Evolutionary conservation across 2,888 invertebrate species (phyloP).

Genomic region (Chorisops tibialis): DNA sequence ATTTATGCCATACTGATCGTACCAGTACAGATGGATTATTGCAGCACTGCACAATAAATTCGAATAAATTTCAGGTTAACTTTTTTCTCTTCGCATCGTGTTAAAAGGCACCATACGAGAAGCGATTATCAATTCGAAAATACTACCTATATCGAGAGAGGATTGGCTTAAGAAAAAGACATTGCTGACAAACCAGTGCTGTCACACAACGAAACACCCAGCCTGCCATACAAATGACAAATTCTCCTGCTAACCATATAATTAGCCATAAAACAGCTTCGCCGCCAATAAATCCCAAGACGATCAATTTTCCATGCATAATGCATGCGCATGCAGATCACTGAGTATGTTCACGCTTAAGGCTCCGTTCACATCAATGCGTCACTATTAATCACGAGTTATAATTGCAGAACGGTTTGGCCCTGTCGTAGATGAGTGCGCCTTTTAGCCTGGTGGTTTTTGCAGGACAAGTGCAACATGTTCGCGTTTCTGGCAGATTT

Average conservation of each 20-base stretch:
- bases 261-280: constrained; percentile 14
- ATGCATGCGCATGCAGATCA: constrained; percentile 7
- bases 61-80: neutral
- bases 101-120: neutral
- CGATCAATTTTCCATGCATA: constrained; percentile 22
- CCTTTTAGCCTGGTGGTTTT: no score
- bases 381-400: constrained; percentile 3
- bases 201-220: constrained; percentile 7
- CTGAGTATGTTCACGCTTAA: neutral
- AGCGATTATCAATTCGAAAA: neutral
- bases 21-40: neutral
- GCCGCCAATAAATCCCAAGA: constrained; percentile 16
- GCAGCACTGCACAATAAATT: neutral
- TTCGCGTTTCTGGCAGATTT: no score
- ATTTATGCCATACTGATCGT: neutral
- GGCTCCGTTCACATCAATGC: neutral
- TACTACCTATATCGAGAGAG: neutral
- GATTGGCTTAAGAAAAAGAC: neutral
- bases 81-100: neutral
- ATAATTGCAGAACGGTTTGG: constrained; percentile 5
- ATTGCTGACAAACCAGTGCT: constrained; percentile 8
- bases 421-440: no score
- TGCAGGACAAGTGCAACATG: no score
- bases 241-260: constrained; percentile 21
- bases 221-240: constrained; percentile 15